Percentiles rank a stretch among this genome's conserved stretches.
phyloP scores from a whole-genome alignment of 2,888 invertebrate genomes.

The Pterostichus niger region DNA sequence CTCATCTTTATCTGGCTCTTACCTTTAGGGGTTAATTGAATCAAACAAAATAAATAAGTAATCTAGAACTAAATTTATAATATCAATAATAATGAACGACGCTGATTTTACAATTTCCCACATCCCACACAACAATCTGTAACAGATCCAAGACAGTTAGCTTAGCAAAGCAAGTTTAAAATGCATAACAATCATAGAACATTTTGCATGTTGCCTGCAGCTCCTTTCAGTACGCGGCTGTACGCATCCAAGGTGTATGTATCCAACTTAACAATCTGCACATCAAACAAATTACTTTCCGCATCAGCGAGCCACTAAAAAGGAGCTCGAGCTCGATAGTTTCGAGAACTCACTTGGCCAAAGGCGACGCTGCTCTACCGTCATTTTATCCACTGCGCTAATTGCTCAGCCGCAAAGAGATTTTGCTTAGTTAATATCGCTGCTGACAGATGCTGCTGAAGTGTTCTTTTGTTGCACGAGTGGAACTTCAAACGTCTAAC shows the following conservation, averaged over 20 bases:
- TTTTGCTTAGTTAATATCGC: background rate
- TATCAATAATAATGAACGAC: too few relatives aligned
- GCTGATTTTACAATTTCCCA: background rate
- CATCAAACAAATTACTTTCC: slow-evolving; percentile 75
- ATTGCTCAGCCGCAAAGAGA: background rate
- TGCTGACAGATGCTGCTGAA: slow-evolving; percentile 43
- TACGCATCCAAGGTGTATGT: background rate
- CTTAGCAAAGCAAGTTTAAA: background rate
- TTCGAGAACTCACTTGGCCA: slow-evolving; percentile 23
- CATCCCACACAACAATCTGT: background rate
- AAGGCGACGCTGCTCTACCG: background rate
- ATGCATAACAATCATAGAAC: background rate
- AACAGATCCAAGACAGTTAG: background rate
- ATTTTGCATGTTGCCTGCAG: background rate
- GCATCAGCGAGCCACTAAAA: slow-evolving; percentile 74
- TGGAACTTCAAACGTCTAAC: background rate
- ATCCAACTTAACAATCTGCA: slow-evolving; percentile 67
- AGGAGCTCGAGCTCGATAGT: slow-evolving; percentile 70
- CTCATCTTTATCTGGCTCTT: too few relatives aligned
- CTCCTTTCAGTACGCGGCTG: background rate
- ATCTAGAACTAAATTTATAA: too few relatives aligned
- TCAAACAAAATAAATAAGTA: too few relatives aligned
- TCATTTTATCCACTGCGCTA: background rate
- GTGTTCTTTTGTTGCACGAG: background rate
- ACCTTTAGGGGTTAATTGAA: too few relatives aligned